Evolutionary conservation across 1,140 invertebrate genomes (phyloP), one percentile per base, ranked within the genome.

Genomic region (Campoletis sonorensis): DNA sequence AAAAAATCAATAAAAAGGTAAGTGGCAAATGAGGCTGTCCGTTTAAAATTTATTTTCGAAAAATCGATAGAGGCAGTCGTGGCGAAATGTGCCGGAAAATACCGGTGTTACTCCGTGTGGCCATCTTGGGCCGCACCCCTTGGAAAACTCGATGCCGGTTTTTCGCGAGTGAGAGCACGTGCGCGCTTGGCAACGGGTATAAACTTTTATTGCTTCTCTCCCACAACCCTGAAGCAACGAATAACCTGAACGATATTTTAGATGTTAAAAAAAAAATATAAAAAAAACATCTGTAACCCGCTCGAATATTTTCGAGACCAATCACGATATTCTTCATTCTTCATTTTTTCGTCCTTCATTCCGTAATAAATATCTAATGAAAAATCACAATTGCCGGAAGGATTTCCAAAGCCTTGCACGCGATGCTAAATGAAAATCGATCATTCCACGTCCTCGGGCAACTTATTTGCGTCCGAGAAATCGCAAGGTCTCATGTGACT

Each of bases 101-200:
- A 78, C 4, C 8, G 15, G 61, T 40, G 37, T 71, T 58, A 23
- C 67, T n/a, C n/a, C 26, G 72, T 82, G 90, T 88, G 81, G 90
- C 89, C 89, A 91, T 91, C 86, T 91, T 91, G 89, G 83, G 87
- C 90, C 89, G 89, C 90, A 90, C 90, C 90, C 82, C 27, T 79
- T 45, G 37, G 45, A 78, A 71, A 54, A 21, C 58, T 54, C 70
- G 54, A 70, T 78, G 61, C 75, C 75, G 75, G 51, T 73, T 86
- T 85, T 81, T 58, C 61, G 61, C 37, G 64, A 77, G 67, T 49
- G 49, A 75, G 87, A 82, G 80, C 87, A 89, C 84, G 86, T 88
- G 85, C 81, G 72, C 54, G 54, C 18, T 58, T 67, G 61, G 79
- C 16, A 77, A 81, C 51, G 61, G 45, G 30, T 27, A 49, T 68